These are phyloP conservation scores for Oreamnos americanus DNA, from an alignment of 2,113 vertebrate genomes.

Conservation along the genomic window DNA sequence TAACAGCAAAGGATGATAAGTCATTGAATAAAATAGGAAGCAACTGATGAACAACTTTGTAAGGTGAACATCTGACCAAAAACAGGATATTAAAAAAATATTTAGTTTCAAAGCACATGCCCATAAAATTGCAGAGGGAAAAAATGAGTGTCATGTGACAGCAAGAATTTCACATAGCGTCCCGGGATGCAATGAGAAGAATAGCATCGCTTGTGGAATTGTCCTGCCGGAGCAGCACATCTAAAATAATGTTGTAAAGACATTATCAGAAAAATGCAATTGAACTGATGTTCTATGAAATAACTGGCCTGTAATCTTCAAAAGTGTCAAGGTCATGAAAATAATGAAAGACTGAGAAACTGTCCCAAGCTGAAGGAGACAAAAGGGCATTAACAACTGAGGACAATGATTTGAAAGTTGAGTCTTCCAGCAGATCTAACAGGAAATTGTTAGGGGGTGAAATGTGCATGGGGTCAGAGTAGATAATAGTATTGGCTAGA, in stretches of 20 bases:
- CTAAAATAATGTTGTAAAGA: not conserved
- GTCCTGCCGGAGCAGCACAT: not conserved
- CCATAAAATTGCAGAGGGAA: not conserved
- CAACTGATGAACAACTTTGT: not conserved
- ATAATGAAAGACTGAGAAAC: not conserved
- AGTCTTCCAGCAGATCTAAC: not conserved
- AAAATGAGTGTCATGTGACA: not conserved
- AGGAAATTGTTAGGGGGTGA: not conserved
- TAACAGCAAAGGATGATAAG: not conserved
- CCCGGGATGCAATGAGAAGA: too few species aligned
- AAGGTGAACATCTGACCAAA: not conserved
- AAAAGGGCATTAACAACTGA: not conserved
- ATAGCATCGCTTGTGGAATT: accelerated
- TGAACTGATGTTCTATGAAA: not conserved
- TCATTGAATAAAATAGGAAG: not conserved
- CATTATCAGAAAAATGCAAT: not conserved
- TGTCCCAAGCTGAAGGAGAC: not conserved
- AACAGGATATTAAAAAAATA: not conserved
- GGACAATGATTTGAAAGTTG: not conserved
- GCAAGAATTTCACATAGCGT: accelerated
- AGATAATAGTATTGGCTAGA: not conserved
- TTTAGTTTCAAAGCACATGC: not conserved
- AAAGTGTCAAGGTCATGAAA: not conserved
- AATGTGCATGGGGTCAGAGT: not conserved
- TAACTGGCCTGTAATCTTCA: not conserved